Evolutionary conservation across 2,888 invertebrate species (phyloP).

Genomic region (Protonemura montana): DNA sequence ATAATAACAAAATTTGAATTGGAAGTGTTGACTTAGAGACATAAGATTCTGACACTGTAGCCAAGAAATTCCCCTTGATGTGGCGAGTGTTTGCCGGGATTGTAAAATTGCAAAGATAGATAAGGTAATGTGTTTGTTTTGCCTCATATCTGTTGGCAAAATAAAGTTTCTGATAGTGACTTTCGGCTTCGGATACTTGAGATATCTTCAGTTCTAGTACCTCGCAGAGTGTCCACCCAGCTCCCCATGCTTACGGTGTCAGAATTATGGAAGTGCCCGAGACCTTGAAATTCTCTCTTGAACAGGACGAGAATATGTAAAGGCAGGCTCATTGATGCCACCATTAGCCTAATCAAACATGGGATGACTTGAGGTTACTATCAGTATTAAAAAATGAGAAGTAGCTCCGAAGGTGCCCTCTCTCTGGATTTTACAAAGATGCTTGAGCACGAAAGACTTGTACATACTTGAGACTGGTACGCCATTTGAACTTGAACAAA

Average conservation of each 20-base stretch:
- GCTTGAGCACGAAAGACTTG: background rate
- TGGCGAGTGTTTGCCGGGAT: background rate
- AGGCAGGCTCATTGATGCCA: background rate
- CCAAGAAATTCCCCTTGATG: background rate
- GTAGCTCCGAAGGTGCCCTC: background rate
- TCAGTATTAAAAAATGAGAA: background rate
- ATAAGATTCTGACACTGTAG: no score
- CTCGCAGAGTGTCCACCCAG: no score
- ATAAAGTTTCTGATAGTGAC: background rate
- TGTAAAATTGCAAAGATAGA: background rate
- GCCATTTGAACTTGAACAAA: background rate
- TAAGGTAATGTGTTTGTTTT: background rate
- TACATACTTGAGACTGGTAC: background rate
- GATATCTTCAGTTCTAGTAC: background rate
- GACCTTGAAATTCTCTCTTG: background rate
- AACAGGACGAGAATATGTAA: background rate
- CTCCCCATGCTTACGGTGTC: background rate
- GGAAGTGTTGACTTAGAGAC: background rate
- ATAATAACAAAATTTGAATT: background rate
- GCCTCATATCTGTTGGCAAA: background rate
- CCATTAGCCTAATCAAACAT: constrained; percentile 10
- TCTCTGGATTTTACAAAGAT: background rate
- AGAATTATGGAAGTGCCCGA: background rate
- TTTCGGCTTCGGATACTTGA: background rate
- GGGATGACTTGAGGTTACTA: constrained; percentile 7